A percentile compares a stretch with the other conserved stretches of the same genome.
phyloP scores from a whole-genome alignment of 35 echinoderm and acorn worm genomes.

The Patiria miniata region DNA sequence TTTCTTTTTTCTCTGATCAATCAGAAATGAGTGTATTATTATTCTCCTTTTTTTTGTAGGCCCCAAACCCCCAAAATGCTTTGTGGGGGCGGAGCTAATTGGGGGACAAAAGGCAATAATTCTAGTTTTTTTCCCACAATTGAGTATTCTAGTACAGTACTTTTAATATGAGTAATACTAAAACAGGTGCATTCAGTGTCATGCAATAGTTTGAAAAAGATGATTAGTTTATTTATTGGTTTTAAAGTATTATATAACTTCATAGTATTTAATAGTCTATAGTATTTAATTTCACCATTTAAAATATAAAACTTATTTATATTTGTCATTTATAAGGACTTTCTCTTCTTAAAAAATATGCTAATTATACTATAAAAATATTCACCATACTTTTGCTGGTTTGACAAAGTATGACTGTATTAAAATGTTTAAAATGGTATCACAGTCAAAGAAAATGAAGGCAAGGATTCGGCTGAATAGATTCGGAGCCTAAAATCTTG shows the following conservation, averaged over 20 bases:
- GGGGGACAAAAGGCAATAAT: constrained; percentile 18
- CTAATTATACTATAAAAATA: neutral
- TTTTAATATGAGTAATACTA: neutral
- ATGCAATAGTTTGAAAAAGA: constrained; percentile 21
- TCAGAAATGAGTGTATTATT: too few species aligned
- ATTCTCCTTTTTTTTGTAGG: neutral
- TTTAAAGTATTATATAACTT: neutral
- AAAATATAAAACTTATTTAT: constrained; percentile 11
- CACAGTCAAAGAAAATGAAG: neutral
- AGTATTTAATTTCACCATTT: neutral
- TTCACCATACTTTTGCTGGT: neutral
- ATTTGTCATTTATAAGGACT: neutral
- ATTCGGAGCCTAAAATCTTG: constrained; percentile 1
- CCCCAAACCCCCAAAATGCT: neutral
- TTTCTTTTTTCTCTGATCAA: neutral
- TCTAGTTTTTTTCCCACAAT: neutral
- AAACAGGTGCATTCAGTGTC: neutral
- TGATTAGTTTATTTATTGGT: constrained; percentile 23
- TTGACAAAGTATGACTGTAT: neutral
- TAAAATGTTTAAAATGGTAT: neutral
- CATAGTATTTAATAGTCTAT: constrained; percentile 12
- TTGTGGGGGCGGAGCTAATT: constrained; percentile 12
- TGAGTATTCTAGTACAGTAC: neutral
- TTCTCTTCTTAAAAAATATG: too few species aligned
- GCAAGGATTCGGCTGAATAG: constrained; percentile 10